Evolutionary conservation across 2,797 vertebrate species (phyloP), one percentile per base, ranked within the genome.

Genomic region (Ctenosaura bakeri): DNA sequence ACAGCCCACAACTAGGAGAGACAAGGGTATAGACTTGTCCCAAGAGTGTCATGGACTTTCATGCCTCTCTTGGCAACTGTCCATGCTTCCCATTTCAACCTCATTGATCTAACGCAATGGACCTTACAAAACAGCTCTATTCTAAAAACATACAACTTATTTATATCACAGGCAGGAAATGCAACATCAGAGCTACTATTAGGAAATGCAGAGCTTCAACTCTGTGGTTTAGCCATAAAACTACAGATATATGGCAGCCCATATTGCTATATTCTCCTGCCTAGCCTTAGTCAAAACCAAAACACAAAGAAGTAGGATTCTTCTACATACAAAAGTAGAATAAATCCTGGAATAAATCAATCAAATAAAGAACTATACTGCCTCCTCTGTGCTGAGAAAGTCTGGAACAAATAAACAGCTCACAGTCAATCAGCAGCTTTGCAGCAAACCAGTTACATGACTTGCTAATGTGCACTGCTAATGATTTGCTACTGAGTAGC

Each of bases 91-190:
- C 82, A 89, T 84, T 89, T 78, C 20, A 89, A 84, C 66, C 20
- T 5, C n/a, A 88, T 38, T 78, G 42, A 69, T 85, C 73, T 29
- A 64, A 50, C 26, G 42, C 73, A 85, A 54, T 62, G 32, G 32
- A 35, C 81, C 42, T 76, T 77, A 89, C 81, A 64, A 89, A 89
- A 84, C 73, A 89, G 52, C 80, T 83, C 54, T 89, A 81, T 84
- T 52, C 80, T 77, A 83, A 54, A 85, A 76, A 77, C 54, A 89
- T 35, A 59, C 24, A 69, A 88, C 52, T 88, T 83, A 64, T 52
- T 9, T 76, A 13, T 79, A 83, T 76, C 29, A 79, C 69, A 87
- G 80, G 62, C 32, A 0, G 29, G 26, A n/a, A 64, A 56, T 86
- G 77, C 66, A 89, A 13, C 35, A 81, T 66, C 46, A 91, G 87